phyloP scores from a whole-genome alignment of 2,888 invertebrate genomes.

The Teleiodes luculella region DNA sequence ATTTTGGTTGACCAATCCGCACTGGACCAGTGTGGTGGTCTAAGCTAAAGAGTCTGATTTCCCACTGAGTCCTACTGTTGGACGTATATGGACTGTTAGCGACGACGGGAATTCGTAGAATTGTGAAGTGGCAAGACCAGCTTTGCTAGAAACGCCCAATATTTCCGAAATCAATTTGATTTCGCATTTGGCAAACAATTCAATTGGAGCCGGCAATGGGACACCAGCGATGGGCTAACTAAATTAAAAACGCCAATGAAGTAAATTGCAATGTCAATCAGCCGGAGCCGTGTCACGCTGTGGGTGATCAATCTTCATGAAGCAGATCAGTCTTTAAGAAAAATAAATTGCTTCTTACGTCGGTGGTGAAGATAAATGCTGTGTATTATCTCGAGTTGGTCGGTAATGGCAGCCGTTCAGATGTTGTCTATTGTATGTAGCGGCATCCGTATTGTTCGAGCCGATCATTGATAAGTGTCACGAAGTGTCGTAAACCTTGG shows the following conservation, averaged over 20 bases:
- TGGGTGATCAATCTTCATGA: constrained; percentile 68
- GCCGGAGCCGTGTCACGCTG: constrained; percentile 48
- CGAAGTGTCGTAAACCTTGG: neutral
- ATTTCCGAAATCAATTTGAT: neutral
- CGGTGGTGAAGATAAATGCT: constrained; percentile 1
- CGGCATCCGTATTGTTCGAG: neutral
- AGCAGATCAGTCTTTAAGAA: constrained; percentile 55
- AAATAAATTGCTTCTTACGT: constrained; percentile 57
- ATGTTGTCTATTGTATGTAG: neutral
- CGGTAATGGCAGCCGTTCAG: constrained; percentile 17
- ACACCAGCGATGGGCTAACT: constrained; percentile 51
- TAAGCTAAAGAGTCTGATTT: no score
- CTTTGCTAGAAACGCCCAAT: neutral
- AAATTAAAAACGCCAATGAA: constrained; percentile 70
- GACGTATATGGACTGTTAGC: no score
- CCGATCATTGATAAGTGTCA: neutral
- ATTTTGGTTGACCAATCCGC: no score
- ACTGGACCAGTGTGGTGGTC: no score
- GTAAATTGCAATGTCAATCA: constrained; percentile 74
- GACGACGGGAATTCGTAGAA: neutral
- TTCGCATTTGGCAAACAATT: constrained; percentile 29
- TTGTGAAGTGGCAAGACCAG: neutral
- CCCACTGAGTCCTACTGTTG: no score
- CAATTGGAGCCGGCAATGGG: constrained; percentile 40
- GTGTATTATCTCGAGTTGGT: constrained; percentile 5